Conservation (phyloP, 2,113 vertebrate species). For the Clupea harengus region DNA sequence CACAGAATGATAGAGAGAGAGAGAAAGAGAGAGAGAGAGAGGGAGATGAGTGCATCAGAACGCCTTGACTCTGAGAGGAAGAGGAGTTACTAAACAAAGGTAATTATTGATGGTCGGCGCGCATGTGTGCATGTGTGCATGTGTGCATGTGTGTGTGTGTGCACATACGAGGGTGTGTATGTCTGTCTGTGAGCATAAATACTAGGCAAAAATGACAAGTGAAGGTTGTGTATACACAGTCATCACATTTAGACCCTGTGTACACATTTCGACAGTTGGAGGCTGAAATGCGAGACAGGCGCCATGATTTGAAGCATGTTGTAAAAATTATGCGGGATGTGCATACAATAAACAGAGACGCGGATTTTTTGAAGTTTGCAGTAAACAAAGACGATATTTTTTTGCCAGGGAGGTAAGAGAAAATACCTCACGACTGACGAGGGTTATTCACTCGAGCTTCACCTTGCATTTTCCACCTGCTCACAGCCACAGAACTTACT, state of each 20-base stretch:
- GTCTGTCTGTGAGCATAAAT: background rate
- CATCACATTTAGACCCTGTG: constrained; percentile 7
- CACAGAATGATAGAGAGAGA: constrained; percentile 43
- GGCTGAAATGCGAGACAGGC: constrained; percentile 35
- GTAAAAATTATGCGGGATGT: constrained; percentile 47
- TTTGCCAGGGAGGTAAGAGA: constrained; percentile 42
- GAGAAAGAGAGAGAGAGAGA: constrained; percentile 23
- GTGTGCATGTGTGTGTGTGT: background rate
- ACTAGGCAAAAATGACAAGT: constrained; percentile 15
- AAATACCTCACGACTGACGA: constrained; percentile 57
- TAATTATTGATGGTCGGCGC: background rate
- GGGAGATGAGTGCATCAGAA: constrained; percentile 49
- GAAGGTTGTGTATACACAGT: constrained; percentile 8
- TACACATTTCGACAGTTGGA: constrained; percentile 2
- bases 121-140: background rate
- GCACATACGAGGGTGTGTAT: background rate
- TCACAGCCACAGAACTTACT: constrained; percentile 28
- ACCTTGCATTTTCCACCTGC: constrained; percentile 42
- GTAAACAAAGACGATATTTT: constrained; percentile 50
- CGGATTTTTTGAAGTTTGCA: constrained; percentile 57
- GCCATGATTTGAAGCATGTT: constrained; percentile 42
- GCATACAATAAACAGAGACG: constrained; percentile 54
- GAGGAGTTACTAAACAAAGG: background rate
- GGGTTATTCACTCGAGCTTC: constrained; percentile 35
- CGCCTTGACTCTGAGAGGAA: constrained; percentile 49